Evolutionary conservation across 2,888 invertebrate species (phyloP), one percentile per base, ranked within the genome.

Genomic region (Latrodectus elegans): DNA sequence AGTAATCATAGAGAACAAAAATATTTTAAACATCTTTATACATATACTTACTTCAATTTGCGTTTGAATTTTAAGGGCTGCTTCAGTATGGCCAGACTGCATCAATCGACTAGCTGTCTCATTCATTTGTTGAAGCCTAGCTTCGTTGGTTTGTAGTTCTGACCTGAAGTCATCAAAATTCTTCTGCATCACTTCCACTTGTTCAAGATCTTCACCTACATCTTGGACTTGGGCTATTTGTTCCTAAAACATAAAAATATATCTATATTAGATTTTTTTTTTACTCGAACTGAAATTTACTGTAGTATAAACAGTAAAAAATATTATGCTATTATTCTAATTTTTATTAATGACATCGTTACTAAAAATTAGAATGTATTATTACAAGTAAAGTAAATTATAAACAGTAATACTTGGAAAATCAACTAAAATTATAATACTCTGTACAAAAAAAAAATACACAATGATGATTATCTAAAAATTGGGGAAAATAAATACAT

Each of bases 121-220:
- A 93, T 99, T 99, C 97, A 99, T 97, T 93, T 99, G 99, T 38
- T 98, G 98, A 90, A 99, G 94, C 80, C 99, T 96, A 72, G 98
- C 98, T 93, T 99, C 99, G 93, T 99, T 99, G 6, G 99, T 98
- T 92, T 97, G 97, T 91, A 99, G 93, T 92, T 99, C 99, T 90
- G 97, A 96, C 93, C 97, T 97, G 95, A 99, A 99, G 93, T 99
- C 99, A 92, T 99, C 99, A 93, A 99, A 99, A 93, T 99, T 99
- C 96, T 99, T 99, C 93, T 99, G 99, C 94, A 99, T 95, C 79
- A 99, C 98, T 93, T 99, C 99, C 70, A 99, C 99, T 92, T 99
- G 98, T 92, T 99, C 99, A 91, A 99, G 94, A 93, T 99, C 99
- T 92, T 98, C 98, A 83, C 99, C 99, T 1, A 99, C 97, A 92